Evolutionary conservation across 2,888 invertebrate species (phyloP).

Genomic region (Brachyptera risi): DNA sequence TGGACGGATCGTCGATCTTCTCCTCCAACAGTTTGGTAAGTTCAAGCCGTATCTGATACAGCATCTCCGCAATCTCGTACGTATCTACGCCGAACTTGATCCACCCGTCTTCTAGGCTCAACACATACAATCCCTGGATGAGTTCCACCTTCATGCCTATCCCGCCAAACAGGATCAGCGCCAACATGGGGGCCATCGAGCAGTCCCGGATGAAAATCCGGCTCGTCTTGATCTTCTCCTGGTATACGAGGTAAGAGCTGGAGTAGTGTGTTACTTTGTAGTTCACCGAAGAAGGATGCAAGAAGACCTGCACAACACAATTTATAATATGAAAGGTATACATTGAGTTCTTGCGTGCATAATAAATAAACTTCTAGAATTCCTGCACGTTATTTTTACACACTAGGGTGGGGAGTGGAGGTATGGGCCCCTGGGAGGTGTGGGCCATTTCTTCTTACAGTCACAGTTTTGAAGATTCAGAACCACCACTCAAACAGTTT

Average conservation of each 20-base stretch:
- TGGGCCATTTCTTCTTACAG: no score
- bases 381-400: no score
- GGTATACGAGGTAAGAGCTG: conserved; percentile 75
- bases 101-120: conserved; percentile 76
- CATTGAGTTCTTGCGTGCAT: no score
- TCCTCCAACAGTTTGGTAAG: conserved; percentile 72
- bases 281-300: conserved; percentile 77
- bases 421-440: no score
- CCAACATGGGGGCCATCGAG: conserved; percentile 72
- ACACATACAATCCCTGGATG: conserved; percentile 66
- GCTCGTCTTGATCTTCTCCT: conserved; percentile 79
- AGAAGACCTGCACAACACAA: conserved; percentile 45
- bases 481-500: no score
- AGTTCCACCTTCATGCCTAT: conserved; percentile 67
- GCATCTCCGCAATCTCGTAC: conserved; percentile 75
- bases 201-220: conserved; percentile 75
- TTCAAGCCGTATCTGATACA: conserved; percentile 72
- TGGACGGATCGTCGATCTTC: conserved; percentile 76
- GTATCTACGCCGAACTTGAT: conserved; percentile 74
- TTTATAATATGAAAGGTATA: no score
- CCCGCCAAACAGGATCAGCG: conserved; percentile 65
- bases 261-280: conserved; percentile 59
- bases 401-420: no score
- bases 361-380: no score
- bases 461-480: no score